A percentile compares a stretch with the other conserved stretches of the same genome.
Evolutionary conservation across 2,113 vertebrate species (phyloP).

Genomic region (Hymenochirus boettgeri): DNA sequence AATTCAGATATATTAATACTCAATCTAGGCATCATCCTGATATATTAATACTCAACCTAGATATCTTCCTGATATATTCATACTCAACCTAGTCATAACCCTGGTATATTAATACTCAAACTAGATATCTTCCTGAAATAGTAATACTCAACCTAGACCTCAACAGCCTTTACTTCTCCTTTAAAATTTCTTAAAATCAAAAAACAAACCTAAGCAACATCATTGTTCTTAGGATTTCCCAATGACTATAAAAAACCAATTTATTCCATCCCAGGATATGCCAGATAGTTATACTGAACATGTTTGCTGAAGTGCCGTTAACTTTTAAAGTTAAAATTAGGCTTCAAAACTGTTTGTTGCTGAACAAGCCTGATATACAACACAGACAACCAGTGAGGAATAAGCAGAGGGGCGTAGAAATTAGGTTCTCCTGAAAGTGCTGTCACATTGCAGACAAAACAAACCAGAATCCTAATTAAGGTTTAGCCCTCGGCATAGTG

Average conservation of each 20-base stretch:
- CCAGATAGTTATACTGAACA: slow-evolving; percentile 21
- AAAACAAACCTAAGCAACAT: background rate
- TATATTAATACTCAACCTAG: no score
- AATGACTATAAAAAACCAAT: background rate
- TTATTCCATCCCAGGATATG: slow-evolving; percentile 9
- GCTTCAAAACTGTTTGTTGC: slow-evolving; percentile 29
- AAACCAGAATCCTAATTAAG: slow-evolving; percentile 15
- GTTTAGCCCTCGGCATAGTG: slow-evolving; percentile 13
- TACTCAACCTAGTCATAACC: no score
- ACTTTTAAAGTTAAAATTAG: slow-evolving; percentile 36
- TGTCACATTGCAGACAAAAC: slow-evolving; percentile 27
- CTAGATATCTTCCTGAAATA: no score
- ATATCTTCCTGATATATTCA: no score
- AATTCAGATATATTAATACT: no score
- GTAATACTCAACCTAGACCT: no score
- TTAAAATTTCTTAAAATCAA: no score
- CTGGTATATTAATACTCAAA: no score
- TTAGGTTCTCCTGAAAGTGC: slow-evolving; percentile 22
- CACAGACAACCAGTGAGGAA: slow-evolving; percentile 17
- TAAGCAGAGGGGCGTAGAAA: slow-evolving; percentile 12
- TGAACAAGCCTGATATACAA: slow-evolving; percentile 1
- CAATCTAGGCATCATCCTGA: no score
- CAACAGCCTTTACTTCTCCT: no score
- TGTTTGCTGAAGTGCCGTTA: slow-evolving; percentile 8
- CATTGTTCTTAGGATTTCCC: background rate